phyloP scores from a whole-genome alignment of 2,888 invertebrate species.

The Standfussiana lucernea region DNA sequence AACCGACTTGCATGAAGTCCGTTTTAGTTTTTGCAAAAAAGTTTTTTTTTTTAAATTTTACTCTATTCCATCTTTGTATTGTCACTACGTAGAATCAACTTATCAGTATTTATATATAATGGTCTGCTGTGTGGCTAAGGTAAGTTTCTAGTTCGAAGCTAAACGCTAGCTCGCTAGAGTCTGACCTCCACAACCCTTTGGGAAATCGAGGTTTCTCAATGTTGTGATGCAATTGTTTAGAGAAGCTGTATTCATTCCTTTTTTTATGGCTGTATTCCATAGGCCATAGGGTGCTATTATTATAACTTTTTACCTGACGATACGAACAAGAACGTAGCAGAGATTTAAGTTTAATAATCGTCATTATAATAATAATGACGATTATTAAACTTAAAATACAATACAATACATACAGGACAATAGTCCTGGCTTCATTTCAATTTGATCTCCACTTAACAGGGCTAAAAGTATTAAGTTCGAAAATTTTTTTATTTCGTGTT shows the following conservation, averaged over 20 bases:
- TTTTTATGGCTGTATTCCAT: background rate
- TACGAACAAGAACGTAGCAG: no score
- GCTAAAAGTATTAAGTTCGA: background rate
- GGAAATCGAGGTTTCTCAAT: conserved; percentile 50
- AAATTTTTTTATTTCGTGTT: no score
- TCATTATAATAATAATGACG: no score
- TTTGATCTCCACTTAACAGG: no score
- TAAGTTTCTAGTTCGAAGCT: conserved; percentile 48
- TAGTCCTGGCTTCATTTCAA: no score
- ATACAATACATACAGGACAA: no score
- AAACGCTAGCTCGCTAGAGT: conserved; percentile 27
- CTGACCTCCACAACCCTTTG: conserved; percentile 52
- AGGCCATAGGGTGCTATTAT: background rate
- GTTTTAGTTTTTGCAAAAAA: no score
- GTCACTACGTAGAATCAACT: background rate
- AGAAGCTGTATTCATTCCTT: conserved; percentile 20
- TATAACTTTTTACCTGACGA: no score
- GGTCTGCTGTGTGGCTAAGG: background rate
- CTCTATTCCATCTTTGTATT: background rate
- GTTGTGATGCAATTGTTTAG: conserved; percentile 25
- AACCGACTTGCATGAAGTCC: no score
- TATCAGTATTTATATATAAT: background rate
- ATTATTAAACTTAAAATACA: no score
- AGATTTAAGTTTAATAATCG: no score
- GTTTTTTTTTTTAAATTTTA: no score